Percentiles rank a stretch among this genome's conserved stretches.
These are phyloP conservation scores for Spodoptera exigua DNA, from an alignment of 2,888 invertebrate species.

Conservation along the genomic window DNA sequence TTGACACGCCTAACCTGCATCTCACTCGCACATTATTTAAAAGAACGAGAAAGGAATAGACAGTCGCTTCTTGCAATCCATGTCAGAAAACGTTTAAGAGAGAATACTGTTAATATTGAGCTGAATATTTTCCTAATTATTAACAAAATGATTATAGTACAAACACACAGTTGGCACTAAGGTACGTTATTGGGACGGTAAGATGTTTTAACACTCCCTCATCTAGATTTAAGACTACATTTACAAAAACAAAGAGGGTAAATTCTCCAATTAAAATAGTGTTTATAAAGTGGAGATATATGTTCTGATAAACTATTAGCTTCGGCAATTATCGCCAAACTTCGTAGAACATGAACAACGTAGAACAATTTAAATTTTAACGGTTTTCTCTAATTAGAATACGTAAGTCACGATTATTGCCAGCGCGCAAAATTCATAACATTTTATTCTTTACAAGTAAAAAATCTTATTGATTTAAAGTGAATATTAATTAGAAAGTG, in stretches of 20 bases:
- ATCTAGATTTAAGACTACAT: conserved; percentile 7
- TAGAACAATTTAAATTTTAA: too few relatives aligned
- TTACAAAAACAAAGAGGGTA: conserved; percentile 14
- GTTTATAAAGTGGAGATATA: too few relatives aligned
- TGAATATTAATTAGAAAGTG: conserved; percentile 27
- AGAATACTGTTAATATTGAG: conserved; percentile 50
- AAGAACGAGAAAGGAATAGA: conserved; percentile 14
- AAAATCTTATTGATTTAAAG: too few relatives aligned
- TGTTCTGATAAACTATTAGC: too few relatives aligned
- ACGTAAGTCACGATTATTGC: too few relatives aligned
- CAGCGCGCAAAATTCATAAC: too few relatives aligned
- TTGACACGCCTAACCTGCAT: background rate
- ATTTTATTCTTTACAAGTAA: too few relatives aligned
- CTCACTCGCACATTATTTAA: background rate
- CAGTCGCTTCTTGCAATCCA: too few relatives aligned
- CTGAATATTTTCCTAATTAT: conserved; percentile 26
- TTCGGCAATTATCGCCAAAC: too few relatives aligned
- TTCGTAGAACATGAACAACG: too few relatives aligned
- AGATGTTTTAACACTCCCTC: conserved; percentile 8
- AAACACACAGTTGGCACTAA: conserved; percentile 66
- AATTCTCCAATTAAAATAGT: conserved; percentile 11
- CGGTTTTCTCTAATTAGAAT: too few relatives aligned
- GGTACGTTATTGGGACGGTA: conserved; percentile 54
- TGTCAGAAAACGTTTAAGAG: conserved; percentile 3
- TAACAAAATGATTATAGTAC: conserved; percentile 14